Base-by-base conservation (phyloP, 2,888 invertebrate genomes). In the Steromphala cineraria region DNA sequence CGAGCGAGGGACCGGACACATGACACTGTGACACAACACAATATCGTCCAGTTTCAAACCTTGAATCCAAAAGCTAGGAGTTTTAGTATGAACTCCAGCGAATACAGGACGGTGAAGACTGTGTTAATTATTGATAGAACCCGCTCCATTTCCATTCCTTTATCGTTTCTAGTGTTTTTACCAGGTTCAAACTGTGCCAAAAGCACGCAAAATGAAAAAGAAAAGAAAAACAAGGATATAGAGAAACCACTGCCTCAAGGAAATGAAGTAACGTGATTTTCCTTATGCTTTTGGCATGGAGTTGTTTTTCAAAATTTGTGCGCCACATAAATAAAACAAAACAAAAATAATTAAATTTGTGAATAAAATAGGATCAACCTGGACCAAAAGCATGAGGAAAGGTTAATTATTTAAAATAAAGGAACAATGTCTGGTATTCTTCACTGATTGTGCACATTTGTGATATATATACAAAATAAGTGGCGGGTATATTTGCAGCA, bases 81-180 rank as follows among this genome's bases (percentile, higher is more conserved):
- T 96, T 99, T 99, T 95, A 99, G 96, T 95, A 98, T 96, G 95
- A 98, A 98, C 96, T 99, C 99, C 95, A 99, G 96, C 95, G 99
- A 98, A 96, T 99, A 99, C 96, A 99, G 97, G 95, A 98, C 97
- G 94, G 99, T 99, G 96, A 99, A 98, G 95, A 97, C 97, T 95
- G 98, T 98, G 96, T 99, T 99, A 95, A 98, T 96, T 76, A 78
- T 82, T 19, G 36, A 36, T 31, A 86, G 83, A 17, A 74, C 78
- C 13, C 13, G n/a, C 15, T 67, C 80, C 53, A 82, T 71, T 17
- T 81, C 79, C 52, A 75, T 40, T 21, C 80, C 79, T 28, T 62
- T 56, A 7, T 28, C 62, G 19, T 24, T 52, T n/a, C 17, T 36
- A 10, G 21, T 3, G 13, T 77, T 62, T 28, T 82, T 67, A 52